These are phyloP conservation scores for Oxyruncus cristatus DNA, from an alignment of 2,113 vertebrate genomes.

Conservation along the genomic window DNA sequence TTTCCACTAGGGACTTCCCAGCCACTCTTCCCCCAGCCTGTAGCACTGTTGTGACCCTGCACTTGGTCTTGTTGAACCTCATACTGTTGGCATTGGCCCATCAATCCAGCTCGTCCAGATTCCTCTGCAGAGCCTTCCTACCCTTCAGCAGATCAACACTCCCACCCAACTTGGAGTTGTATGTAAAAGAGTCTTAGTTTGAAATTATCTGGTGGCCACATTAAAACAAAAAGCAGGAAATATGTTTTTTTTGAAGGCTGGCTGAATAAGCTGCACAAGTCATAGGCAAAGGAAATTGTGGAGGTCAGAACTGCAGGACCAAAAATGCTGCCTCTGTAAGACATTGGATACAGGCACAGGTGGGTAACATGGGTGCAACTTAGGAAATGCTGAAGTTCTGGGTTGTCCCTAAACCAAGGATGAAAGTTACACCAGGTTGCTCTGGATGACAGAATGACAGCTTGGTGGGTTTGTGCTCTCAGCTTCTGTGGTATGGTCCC, in stretches of 20 bases:
- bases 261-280: background rate
- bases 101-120: background rate
- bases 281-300: background rate
- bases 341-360: background rate
- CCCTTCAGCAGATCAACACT: background rate
- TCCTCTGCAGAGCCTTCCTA: background rate
- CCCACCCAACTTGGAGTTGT: fast-evolving
- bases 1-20: background rate
- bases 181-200: background rate
- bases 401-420: background rate
- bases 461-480: background rate
- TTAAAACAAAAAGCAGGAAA: background rate
- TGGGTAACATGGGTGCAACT: background rate
- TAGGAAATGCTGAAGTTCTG: background rate
- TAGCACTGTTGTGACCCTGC: background rate
- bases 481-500: background rate
- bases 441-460: background rate
- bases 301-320: background rate
- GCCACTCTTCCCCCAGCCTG: background rate
- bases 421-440: background rate
- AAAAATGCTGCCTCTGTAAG: background rate
- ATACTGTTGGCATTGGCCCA: background rate
- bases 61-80: background rate
- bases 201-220: background rate
- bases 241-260: background rate